phyloP scores from a whole-genome alignment of 2,797 vertebrate genomes.

The Erpetoichthys calabaricus region DNA sequence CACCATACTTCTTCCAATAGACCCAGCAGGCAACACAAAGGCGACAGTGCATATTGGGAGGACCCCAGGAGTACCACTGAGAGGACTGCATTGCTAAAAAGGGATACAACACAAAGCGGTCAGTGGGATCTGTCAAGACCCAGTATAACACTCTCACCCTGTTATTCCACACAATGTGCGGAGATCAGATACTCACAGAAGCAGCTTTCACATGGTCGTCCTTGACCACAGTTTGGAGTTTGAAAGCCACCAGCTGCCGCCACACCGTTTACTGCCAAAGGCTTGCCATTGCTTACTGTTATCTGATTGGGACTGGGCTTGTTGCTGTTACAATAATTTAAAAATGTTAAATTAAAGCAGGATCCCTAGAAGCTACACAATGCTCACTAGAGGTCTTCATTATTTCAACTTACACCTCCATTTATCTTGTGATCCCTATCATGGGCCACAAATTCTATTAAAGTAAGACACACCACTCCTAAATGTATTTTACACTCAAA shows the following conservation, averaged over 20 bases:
- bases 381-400: too few species aligned
- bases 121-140: background rate
- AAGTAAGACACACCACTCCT: too few species aligned
- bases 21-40: slow-evolving; percentile 92
- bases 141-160: background rate
- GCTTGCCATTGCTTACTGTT: slow-evolving; percentile 77
- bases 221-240: slow-evolving; percentile 54
- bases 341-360: background rate
- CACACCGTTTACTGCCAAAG: slow-evolving; percentile 78
- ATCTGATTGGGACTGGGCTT: slow-evolving; percentile 97
- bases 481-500: too few species aligned
- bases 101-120: slow-evolving; percentile 10
- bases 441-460: too few species aligned
- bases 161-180: background rate
- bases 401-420: too few species aligned
- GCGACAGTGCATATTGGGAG: slow-evolving; percentile 92
- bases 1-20: slow-evolving; percentile 97
- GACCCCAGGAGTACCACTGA: slow-evolving; percentile 97
- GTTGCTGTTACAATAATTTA: slow-evolving; percentile 58
- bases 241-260: slow-evolving; percentile 61
- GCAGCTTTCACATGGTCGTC: slow-evolving; percentile 90
- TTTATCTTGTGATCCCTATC: too few species aligned
- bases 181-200: slow-evolving; percentile 64
- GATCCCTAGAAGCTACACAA: too few species aligned
- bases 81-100: slow-evolving; percentile 77